These are phyloP conservation scores for Eupithecia abbreviata DNA, from an alignment of 2,888 invertebrate genomes.

Conservation along the genomic window DNA sequence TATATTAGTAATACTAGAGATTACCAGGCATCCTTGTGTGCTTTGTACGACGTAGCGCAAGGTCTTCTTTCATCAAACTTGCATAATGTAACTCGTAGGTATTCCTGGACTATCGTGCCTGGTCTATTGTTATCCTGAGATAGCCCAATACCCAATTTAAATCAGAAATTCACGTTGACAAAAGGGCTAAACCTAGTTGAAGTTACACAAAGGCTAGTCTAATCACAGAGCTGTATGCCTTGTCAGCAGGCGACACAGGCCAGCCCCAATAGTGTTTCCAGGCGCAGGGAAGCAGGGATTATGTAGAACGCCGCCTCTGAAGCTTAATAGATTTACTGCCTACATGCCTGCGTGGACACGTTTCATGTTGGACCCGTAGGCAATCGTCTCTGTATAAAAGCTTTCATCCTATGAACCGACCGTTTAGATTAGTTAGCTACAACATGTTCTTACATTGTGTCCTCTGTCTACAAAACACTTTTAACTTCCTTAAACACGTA, in stretches of 20 bases:
- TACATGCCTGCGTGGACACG: conserved; percentile 45
- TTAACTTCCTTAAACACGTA: not conserved
- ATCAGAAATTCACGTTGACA: conserved; percentile 26
- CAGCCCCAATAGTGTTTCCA: conserved; percentile 46
- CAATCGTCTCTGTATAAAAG: conserved; percentile 6
- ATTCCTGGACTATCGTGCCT: not conserved
- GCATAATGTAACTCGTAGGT: conserved; percentile 5
- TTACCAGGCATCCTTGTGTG: not conserved
- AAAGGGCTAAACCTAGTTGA: conserved; percentile 28
- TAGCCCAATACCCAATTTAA: conserved; percentile 25
- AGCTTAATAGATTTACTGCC: conserved; percentile 63
- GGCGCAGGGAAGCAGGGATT: conserved; percentile 51
- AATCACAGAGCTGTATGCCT: conserved; percentile 45
- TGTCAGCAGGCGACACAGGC: conserved; percentile 29
- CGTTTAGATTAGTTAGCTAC: not conserved
- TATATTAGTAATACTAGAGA: not conserved
- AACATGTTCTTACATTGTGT: not conserved
- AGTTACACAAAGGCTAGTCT: conserved; percentile 43
- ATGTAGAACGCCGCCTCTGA: conserved; percentile 53
- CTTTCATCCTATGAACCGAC: not conserved
- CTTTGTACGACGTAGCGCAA: not conserved
- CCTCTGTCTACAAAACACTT: not conserved
- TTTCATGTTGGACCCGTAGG: conserved; percentile 2
- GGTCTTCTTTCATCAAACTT: not conserved
- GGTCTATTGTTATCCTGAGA: conserved; percentile 4